Evolutionary conservation across 2,113 vertebrate genomes (phyloP), one percentile per base, ranked within the genome.

Genomic region (Cryptotis parvus): DNA sequence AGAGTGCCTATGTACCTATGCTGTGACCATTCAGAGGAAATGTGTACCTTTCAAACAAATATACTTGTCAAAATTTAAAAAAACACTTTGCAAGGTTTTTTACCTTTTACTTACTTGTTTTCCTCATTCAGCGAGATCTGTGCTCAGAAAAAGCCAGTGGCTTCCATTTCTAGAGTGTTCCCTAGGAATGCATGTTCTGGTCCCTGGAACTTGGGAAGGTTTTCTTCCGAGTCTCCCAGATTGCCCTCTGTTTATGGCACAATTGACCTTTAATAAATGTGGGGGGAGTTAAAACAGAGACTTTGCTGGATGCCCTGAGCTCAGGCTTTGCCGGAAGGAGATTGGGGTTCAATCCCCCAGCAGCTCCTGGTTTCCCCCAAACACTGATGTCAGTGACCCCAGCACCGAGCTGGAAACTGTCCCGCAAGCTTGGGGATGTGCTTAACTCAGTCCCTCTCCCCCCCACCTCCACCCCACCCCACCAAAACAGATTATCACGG

Each of bases 81-180:
- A 35, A 79, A 88, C 16, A 0, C 18, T 90, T 91, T 93, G 72
- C 58, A n/a, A n/a, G n/a, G n/a, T n/a, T n/a, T n/a, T n/a, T n/a
- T n/a, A n/a, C n/a, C n/a, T n/a, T n/a, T n/a, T n/a, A n/a, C n/a
- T 74, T 9, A 58, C 9, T 72, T 95, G 72, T 96, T 96, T 95
- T 95, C 72, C 52, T 35, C 91, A 91, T 88, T 95, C 85, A 95
- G n/a, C 80, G 94, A n/a, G 79, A 97, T 93, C 45, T 66, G 65
- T 91, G 87, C 93, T 96, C 90, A 95, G 93, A n/a, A 96, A 95
- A 92, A 95, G 91, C 90, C 80, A 95, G 15, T 70, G 69, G 63
- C 4, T 26, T 49, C 10, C 37, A 72, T 72, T 63, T 77, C 29
- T 63, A 84, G n/a, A 37, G 27, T 4, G 1, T 35, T 74, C 20